Percentiles rank a stretch among this genome's conserved stretches.
phyloP scores from a whole-genome alignment of 2,113 vertebrate species.

The Piaya cayana region DNA sequence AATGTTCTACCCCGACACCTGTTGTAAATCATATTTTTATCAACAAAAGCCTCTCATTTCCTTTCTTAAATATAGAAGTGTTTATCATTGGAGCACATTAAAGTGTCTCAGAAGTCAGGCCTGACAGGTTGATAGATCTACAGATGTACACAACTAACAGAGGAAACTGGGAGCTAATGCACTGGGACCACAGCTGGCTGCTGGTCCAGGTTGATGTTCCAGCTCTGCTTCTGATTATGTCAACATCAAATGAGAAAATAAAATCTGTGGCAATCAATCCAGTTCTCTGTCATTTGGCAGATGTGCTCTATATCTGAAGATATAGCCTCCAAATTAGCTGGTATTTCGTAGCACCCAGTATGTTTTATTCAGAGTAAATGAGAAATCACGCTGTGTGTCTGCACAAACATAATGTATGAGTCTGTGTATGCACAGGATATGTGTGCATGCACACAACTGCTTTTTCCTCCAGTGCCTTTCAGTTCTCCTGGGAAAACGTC shows the following conservation, averaged over 20 bases:
- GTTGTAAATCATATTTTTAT: conserved; percentile 48
- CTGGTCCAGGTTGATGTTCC: neutral
- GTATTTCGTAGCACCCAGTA: neutral
- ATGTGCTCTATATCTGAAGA: neutral
- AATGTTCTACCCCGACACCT: neutral
- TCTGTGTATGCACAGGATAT: neutral
- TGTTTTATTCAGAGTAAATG: neutral
- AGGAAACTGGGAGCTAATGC: neutral
- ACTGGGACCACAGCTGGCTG: neutral
- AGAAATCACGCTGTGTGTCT: neutral
- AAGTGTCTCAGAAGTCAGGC: conserved; percentile 22
- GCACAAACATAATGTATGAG: neutral
- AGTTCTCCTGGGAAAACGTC: neutral
- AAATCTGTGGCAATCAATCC: neutral
- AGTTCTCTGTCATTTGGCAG: neutral
- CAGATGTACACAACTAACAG: neutral
- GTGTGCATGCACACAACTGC: neutral
- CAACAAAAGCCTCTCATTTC: conserved; percentile 40
- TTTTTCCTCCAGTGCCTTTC: neutral
- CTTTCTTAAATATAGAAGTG: neutral
- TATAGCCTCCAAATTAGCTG: neutral
- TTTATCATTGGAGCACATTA: conserved; percentile 49
- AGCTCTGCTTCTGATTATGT: conserved; percentile 10
- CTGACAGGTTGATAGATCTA: neutral
- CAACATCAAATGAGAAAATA: neutral